These are phyloP conservation scores for Thelaira solivaga DNA, from an alignment of 2,888 invertebrate species.

Conservation along the genomic window DNA sequence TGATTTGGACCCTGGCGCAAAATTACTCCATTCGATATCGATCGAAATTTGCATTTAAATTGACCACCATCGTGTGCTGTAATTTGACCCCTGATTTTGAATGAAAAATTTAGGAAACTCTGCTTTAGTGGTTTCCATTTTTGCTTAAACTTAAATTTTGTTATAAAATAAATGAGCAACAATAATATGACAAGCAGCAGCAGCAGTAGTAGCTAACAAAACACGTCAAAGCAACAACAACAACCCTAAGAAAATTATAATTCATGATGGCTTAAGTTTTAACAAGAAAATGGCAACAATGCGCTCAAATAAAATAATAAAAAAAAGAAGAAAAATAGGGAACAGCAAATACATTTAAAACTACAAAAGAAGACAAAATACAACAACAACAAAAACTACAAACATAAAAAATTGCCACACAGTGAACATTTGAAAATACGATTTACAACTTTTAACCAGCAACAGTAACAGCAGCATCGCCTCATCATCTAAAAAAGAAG, in stretches of 20 bases:
- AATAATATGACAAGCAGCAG: neutral
- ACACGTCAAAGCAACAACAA: constrained; percentile 19
- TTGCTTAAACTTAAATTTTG: constrained; percentile 28
- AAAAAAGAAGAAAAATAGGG: neutral
- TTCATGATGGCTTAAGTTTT: constrained; percentile 47
- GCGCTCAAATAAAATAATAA: neutral
- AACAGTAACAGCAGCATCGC: neutral
- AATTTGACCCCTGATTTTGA: too few species aligned
- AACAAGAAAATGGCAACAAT: constrained; percentile 22
- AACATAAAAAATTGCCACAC: neutral
- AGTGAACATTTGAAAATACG: constrained; percentile 18
- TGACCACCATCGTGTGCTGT: too few species aligned
- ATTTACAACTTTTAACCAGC: constrained; percentile 16
- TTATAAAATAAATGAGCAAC: constrained; percentile 41
- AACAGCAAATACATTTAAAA: neutral
- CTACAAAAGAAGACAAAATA: neutral
- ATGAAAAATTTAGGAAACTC: neutral
- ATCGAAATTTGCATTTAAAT: too few species aligned
- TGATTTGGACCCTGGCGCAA: too few species aligned
- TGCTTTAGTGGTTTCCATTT: neutral
- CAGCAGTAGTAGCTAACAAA: constrained; percentile 10
- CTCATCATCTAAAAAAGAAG: neutral
- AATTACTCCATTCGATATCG: too few species aligned
- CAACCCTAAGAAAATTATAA: constrained; percentile 53
- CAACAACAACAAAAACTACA: neutral